These are phyloP conservation scores for Gavialis gangeticus DNA, from an alignment of 2,113 vertebrate genomes.

Conservation along the genomic window DNA sequence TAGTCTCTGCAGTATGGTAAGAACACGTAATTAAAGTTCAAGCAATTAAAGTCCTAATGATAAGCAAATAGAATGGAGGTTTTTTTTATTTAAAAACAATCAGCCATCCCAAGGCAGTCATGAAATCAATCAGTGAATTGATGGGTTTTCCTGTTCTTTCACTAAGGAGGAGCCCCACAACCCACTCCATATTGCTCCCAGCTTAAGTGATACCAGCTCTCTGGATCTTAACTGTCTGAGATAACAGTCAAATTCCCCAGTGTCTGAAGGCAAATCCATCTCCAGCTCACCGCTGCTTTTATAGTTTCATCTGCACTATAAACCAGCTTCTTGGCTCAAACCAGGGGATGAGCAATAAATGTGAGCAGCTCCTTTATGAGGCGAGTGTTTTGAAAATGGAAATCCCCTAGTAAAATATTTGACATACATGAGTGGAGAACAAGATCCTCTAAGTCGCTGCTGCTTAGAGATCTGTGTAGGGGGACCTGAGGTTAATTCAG, in stretches of 20 bases:
- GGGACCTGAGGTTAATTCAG: background rate
- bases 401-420: background rate
- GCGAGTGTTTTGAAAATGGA: background rate
- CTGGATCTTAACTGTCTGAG: background rate
- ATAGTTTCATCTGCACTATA: background rate
- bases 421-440: background rate
- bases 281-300: background rate
- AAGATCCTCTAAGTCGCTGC: background rate
- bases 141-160: background rate
- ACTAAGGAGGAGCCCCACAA: background rate
- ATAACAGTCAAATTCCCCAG: constrained; percentile 1
- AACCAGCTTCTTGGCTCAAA: background rate
- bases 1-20: background rate
- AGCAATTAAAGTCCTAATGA: background rate
- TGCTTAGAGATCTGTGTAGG: background rate
- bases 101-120: background rate
- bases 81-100: constrained; percentile 19
- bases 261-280: background rate
- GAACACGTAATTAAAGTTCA: background rate
- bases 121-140: background rate
- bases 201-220: constrained; percentile 30
- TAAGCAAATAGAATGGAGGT: background rate
- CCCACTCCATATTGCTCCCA: background rate
- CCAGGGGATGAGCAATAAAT: background rate
- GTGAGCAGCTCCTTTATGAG: background rate